phyloP scores from a whole-genome alignment of 2,113 vertebrate species.

The Silurus glanis region DNA sequence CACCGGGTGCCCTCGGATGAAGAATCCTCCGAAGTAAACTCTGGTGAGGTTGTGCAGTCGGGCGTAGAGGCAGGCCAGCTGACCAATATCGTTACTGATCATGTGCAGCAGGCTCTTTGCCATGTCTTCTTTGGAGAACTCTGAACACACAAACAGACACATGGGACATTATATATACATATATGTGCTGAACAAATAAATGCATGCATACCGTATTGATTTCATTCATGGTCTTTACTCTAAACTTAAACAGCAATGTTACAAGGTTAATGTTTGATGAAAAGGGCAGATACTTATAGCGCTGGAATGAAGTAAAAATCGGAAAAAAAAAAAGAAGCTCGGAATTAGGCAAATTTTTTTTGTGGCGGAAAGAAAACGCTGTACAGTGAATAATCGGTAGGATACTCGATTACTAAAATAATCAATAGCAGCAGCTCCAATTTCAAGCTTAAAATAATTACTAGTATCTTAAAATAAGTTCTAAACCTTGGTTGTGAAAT shows the following conservation, averaged over 20 bases:
- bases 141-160: constrained; percentile 61
- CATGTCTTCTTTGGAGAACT: constrained; percentile 97
- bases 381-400: no score
- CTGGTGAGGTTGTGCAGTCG: constrained; percentile 84
- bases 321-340: no score
- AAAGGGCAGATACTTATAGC: no score
- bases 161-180: not conserved
- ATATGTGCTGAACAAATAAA: not conserved
- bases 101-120: constrained; percentile 97
- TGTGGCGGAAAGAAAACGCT: no score
- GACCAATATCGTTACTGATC: constrained; percentile 99
- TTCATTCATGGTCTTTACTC: not conserved
- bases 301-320: no score
- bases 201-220: not conserved
- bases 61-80: constrained; percentile 95
- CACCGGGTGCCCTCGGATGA: constrained; percentile 93
- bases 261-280: not conserved
- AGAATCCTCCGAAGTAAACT: constrained; percentile 97
- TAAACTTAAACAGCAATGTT: not conserved
- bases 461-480: no score
- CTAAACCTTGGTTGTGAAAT: not conserved
- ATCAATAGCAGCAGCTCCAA: no score
- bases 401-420: no score
- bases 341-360: no score
- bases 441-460: no score